phyloP scores from a whole-genome alignment of 2,888 invertebrate species.

The Troglohyphantes excavatus region DNA sequence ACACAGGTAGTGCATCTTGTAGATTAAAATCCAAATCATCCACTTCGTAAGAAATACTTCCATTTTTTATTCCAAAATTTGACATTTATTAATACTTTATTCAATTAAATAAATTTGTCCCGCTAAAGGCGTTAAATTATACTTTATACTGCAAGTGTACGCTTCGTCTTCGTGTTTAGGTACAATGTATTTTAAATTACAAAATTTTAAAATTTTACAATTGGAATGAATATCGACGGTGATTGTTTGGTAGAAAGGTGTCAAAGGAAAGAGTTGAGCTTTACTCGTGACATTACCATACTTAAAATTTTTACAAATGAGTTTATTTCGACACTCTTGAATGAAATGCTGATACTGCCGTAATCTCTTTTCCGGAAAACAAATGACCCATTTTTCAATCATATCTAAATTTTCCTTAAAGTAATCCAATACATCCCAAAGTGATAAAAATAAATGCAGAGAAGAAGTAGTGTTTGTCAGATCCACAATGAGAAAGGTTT shows the following conservation, averaged over 20 bases:
- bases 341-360: slow-evolving; percentile 16
- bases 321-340: slow-evolving; percentile 29
- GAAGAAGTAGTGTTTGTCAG: slow-evolving; percentile 14
- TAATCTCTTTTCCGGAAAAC: slow-evolving; percentile 42
- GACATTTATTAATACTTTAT: slow-evolving; percentile 25
- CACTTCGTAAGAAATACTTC: not conserved
- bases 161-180: slow-evolving; percentile 8
- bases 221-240: not conserved
- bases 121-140: slow-evolving; percentile 1
- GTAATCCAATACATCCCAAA: slow-evolving; percentile 42
- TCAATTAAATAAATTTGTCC: slow-evolving; percentile 12
- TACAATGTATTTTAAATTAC: slow-evolving; percentile 21
- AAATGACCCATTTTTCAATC: slow-evolving; percentile 35
- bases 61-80: not conserved
- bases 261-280: slow-evolving; percentile 19
- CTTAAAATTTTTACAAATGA: slow-evolving; percentile 25
- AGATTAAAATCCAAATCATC: no score
- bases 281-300: slow-evolving; percentile 10
- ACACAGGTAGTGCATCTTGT: no score
- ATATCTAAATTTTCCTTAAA: slow-evolving; percentile 17
- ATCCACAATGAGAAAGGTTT: slow-evolving; percentile 24
- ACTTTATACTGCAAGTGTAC: not conserved
- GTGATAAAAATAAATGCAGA: slow-evolving; percentile 10
- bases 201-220: not conserved
- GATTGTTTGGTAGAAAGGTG: slow-evolving; percentile 27